Evolutionary conservation across 1,140 invertebrate genomes (phyloP).

Genomic region (Pseudomyrmex sp.): DNA sequence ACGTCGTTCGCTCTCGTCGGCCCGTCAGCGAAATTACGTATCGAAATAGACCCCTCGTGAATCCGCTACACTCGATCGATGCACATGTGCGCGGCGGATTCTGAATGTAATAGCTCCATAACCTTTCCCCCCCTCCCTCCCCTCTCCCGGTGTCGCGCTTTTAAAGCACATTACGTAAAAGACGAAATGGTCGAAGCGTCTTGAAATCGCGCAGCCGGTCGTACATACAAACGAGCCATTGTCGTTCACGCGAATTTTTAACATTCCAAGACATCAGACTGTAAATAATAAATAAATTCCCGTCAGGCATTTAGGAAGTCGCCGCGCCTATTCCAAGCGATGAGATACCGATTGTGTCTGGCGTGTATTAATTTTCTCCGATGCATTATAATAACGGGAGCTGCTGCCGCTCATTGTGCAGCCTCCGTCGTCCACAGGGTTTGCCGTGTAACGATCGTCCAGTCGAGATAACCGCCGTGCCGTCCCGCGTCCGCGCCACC

Average conservation of each 20-base stretch:
- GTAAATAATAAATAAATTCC: conserved; percentile 39
- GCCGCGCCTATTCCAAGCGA: conserved; percentile 43
- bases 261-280: not conserved
- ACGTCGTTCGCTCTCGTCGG: conserved; percentile 38
- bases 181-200: not conserved
- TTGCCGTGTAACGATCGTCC: conserved; percentile 73
- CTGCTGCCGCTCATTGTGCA: conserved; percentile 61
- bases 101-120: not conserved
- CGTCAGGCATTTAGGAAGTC: conserved; percentile 36
- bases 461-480: conserved; percentile 72
- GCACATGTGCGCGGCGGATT: not conserved
- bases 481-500: conserved; percentile 59
- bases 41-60: conserved; percentile 34
- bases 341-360: conserved; percentile 47
- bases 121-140: not conserved
- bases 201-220: not conserved
- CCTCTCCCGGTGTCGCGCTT: not conserved
- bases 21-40: conserved; percentile 58
- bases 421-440: conserved; percentile 57
- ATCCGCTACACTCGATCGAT: conserved; percentile 12
- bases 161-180: conserved; percentile 4
- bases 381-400: conserved; percentile 67
- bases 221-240: not conserved
- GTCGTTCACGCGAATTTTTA: not conserved
- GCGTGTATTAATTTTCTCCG: conserved; percentile 65